A percentile compares a stretch with the other conserved stretches of the same genome.
Conservation (phyloP, 2,888 invertebrate species). For the Congeria kusceri region DNA sequence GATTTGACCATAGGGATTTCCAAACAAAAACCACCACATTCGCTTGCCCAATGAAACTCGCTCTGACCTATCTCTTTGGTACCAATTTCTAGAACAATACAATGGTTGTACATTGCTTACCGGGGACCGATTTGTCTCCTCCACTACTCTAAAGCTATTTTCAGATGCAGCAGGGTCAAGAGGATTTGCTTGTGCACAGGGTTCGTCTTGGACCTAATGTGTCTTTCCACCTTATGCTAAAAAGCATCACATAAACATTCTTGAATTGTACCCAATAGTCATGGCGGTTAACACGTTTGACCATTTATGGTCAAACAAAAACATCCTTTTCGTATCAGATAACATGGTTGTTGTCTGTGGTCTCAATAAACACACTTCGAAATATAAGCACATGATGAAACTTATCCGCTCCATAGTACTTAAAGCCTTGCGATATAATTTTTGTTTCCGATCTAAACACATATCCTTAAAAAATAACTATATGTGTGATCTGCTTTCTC, state of each 20-base stretch:
- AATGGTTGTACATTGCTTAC: conserved; percentile 45
- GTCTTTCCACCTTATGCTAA: conserved; percentile 16
- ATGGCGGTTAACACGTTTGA: conserved; percentile 30
- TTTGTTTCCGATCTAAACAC: conserved; percentile 27
- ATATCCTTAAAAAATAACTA: conserved; percentile 21
- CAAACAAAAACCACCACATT: conserved; percentile 26
- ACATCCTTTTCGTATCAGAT: conserved; percentile 39
- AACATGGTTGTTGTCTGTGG: conserved; percentile 31
- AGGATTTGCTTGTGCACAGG: conserved; percentile 29
- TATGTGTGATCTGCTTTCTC: conserved; percentile 38
- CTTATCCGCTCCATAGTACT: conserved; percentile 38
- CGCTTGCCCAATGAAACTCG: conserved; percentile 18
- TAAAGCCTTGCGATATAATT: conserved; percentile 28
- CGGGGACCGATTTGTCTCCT: conserved; percentile 33
- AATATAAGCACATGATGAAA: conserved; percentile 40
- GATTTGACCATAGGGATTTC: conserved; percentile 27
- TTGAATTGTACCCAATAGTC: conserved; percentile 42
- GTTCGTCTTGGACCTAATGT: conserved; percentile 27
- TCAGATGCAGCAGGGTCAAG: conserved; percentile 38
- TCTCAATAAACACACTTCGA: conserved; percentile 33
- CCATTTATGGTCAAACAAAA: conserved; percentile 25
- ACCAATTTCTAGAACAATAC: conserved; percentile 17
- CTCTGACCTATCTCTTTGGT: conserved; percentile 35
- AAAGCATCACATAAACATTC: conserved; percentile 33
- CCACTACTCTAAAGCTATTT: conserved; percentile 15